These are phyloP conservation scores for Apostichopus parvimensis DNA, from an alignment of 35 echinoderm and acorn worm genomes.

Conservation along the genomic window DNA sequence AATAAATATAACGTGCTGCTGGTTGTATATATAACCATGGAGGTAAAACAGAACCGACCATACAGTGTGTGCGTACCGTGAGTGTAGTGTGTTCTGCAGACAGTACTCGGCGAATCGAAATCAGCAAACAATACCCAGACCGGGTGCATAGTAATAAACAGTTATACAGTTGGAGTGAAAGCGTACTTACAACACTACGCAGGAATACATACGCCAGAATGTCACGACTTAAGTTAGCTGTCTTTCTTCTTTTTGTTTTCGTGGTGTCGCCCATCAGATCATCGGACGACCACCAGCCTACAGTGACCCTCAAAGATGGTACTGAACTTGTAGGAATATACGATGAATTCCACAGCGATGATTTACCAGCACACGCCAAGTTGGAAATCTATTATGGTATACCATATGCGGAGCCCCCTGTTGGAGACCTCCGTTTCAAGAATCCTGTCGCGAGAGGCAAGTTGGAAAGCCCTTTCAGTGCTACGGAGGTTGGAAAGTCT, in stretches of 20 bases:
- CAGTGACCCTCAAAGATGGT: constrained; percentile 35
- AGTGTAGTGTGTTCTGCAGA: too few species aligned
- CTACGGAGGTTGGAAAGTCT: background rate
- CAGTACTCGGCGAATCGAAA: too few species aligned
- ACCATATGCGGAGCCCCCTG: constrained; percentile 17
- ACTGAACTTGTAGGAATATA: background rate
- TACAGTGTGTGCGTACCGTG: too few species aligned
- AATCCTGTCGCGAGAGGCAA: background rate
- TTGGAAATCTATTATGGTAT: constrained; percentile 26
- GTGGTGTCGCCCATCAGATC: background rate
- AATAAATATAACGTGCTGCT: too few species aligned
- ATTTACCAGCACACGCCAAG: constrained; percentile 8
- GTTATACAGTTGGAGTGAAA: too few species aligned
- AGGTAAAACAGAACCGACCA: too few species aligned
- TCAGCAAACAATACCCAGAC: too few species aligned
- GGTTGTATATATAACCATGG: too few species aligned
- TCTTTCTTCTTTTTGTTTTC: background rate
- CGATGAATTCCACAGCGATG: constrained; percentile 1
- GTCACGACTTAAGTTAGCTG: background rate
- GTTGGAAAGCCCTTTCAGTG: constrained; percentile 12
- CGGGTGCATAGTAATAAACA: too few species aligned
- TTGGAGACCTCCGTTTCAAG: constrained; percentile 15
- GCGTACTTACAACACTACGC: too few species aligned
- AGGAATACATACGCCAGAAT: background rate
- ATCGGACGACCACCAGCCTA: background rate